These are phyloP conservation scores for Cotesia congregata DNA, from an alignment of 2,888 invertebrate species.

Conservation along the genomic window DNA sequence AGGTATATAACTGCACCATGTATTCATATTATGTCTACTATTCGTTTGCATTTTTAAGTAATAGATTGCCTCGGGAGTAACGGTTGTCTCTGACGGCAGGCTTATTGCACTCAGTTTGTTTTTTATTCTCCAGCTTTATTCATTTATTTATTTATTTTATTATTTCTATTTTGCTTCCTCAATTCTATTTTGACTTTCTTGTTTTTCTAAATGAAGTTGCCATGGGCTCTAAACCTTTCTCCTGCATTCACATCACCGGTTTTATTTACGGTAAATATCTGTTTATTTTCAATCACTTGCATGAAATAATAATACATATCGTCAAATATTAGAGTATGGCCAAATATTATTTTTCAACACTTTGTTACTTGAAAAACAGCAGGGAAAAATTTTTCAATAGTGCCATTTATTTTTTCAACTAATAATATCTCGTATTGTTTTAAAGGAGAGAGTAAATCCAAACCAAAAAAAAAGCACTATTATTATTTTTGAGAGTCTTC, in stretches of 20 bases:
- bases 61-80: constrained; percentile 51
- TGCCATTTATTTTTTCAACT: too few relatives aligned
- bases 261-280: background rate
- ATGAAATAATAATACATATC: constrained; percentile 30
- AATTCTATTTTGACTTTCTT: background rate
- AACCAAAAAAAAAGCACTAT: too few relatives aligned
- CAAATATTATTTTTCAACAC: background rate
- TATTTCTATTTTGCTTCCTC: background rate
- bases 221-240: constrained; percentile 25
- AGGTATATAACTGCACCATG: constrained; percentile 36
- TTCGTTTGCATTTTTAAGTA: constrained; percentile 50
- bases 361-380: too few relatives aligned
- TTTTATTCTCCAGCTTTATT: constrained; percentile 44
- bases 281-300: background rate
- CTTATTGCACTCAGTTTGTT: constrained; percentile 47
- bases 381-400: too few relatives aligned
- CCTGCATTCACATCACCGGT: background rate
- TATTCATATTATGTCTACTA: constrained; percentile 53
- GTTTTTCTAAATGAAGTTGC: constrained; percentile 13
- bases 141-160: constrained; percentile 38
- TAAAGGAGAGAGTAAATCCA: too few relatives aligned
- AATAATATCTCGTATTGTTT: too few relatives aligned
- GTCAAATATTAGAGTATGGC: background rate
- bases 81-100: constrained; percentile 54
- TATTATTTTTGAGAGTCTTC: too few relatives aligned